A percentile compares a stretch with the other conserved stretches of the same genome.
Conservation (phyloP, 2,797 vertebrate genomes). For the Telmatherina bonti region DNA sequence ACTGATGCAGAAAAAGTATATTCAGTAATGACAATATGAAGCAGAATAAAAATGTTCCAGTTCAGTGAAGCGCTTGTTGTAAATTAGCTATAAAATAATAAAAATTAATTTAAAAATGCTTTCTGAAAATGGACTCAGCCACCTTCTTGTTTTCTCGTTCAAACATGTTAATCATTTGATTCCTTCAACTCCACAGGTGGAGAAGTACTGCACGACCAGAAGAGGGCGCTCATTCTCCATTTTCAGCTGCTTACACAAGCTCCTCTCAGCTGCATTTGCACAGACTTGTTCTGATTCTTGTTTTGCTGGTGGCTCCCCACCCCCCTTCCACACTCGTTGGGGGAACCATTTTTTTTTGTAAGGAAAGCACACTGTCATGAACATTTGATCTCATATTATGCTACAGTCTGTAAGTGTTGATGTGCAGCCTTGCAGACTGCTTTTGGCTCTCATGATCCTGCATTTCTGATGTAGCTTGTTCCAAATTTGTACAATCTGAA, state of each 20-base stretch:
- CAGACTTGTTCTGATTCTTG: slow-evolving; percentile 36
- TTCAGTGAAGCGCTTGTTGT: slow-evolving; percentile 91
- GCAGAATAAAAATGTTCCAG: slow-evolving; percentile 87
- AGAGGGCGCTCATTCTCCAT: slow-evolving; percentile 63
- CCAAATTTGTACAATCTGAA: slow-evolving; percentile 11
- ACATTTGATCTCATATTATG: slow-evolving; percentile 23
- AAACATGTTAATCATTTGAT: slow-evolving; percentile 22
- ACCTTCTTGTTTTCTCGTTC: slow-evolving; percentile 40
- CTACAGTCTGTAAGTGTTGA: slow-evolving; percentile 1
- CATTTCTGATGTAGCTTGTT: slow-evolving; percentile 2
- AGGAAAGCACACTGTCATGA: slow-evolving; percentile 54
- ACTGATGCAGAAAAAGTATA: slow-evolving; percentile 86
- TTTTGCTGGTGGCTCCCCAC: slow-evolving; percentile 19
- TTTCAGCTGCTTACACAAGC: slow-evolving; percentile 47
- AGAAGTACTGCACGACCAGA: slow-evolving; percentile 34
- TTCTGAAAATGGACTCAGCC: slow-evolving; percentile 73
- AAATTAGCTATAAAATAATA: slow-evolving; percentile 90
- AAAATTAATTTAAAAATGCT: slow-evolving; percentile 85
- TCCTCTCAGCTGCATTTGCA: slow-evolving; percentile 47
- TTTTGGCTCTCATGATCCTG: slow-evolving; percentile 6
- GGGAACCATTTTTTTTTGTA: slow-evolving; percentile 67
- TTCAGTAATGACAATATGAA: slow-evolving; percentile 85
- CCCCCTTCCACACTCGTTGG: slow-evolving; percentile 34
- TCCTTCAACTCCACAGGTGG: slow-evolving; percentile 26
- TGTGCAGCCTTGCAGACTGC: slow-evolving; percentile 5